Percentiles rank a stretch among this genome's conserved stretches.
phyloP scores from a whole-genome alignment of 2,888 invertebrate species.

The Odontomyia ornata region DNA sequence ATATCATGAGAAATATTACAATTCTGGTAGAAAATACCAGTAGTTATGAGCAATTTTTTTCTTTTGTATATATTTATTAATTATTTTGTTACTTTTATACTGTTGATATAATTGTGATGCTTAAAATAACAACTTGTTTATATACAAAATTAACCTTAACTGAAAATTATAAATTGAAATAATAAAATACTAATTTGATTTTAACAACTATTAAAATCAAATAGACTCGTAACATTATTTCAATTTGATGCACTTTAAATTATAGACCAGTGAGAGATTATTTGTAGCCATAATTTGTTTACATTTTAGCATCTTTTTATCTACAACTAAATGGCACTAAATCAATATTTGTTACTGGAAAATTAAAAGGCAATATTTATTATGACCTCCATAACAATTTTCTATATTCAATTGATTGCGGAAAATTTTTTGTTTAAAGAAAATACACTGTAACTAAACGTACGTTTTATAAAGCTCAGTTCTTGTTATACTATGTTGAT shows the following conservation, averaged over 20 bases:
- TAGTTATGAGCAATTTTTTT: conserved; percentile 39
- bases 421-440: neutral
- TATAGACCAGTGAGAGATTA: neutral
- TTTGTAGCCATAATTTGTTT: neutral
- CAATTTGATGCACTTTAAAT: no score
- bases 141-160: conserved; percentile 11
- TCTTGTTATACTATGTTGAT: conserved; percentile 30
- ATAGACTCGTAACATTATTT: neutral
- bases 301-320: neutral
- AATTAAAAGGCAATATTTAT: neutral
- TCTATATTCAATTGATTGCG: neutral
- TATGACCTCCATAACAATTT: neutral
- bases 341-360: conserved; percentile 7
- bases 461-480: conserved; percentile 31
- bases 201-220: neutral
- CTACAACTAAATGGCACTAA: conserved; percentile 40
- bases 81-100: conserved; percentile 3
- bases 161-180: neutral
- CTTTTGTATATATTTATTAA: neutral
- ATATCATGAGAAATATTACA: conserved; percentile 31
- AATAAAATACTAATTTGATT: neutral
- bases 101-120: conserved; percentile 35
- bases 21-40: conserved; percentile 27
- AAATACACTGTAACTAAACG: neutral
- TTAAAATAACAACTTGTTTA: neutral